phyloP scores from a whole-genome alignment of 2,888 invertebrate species.

The Limenitis camilla region DNA sequence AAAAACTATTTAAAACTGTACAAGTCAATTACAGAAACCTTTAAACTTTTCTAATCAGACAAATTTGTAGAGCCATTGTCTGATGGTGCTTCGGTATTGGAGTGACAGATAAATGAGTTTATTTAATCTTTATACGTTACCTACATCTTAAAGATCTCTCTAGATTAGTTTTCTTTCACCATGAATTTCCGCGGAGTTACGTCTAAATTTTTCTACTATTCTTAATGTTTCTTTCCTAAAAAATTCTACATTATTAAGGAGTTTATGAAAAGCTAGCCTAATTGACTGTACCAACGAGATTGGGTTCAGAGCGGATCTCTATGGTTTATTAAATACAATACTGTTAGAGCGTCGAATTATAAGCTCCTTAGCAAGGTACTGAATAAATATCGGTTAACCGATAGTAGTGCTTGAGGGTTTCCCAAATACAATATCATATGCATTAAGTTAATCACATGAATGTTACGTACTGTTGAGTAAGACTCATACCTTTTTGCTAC shows the following conservation, averaged over 20 bases:
- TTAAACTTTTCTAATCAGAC: too few relatives aligned
- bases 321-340: slow-evolving; percentile 67
- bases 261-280: slow-evolving; percentile 46
- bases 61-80: too few relatives aligned
- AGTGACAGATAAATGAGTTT: too few relatives aligned
- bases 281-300: slow-evolving; percentile 57
- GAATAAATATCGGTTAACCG: slow-evolving; percentile 41
- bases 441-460: not conserved
- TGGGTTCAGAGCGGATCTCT: slow-evolving; percentile 45
- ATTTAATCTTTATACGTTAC: too few relatives aligned
- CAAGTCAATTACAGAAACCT: too few relatives aligned
- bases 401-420: slow-evolving; percentile 21
- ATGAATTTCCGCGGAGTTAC: too few relatives aligned
- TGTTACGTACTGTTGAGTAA: not conserved
- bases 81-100: too few relatives aligned
- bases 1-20: too few relatives aligned
- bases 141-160: too few relatives aligned
- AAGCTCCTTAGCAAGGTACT: slow-evolving; percentile 66
- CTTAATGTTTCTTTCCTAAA: not conserved
- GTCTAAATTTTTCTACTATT: too few relatives aligned
- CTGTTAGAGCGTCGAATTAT: slow-evolving; percentile 57
- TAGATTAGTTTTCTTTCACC: too few relatives aligned
- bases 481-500: too few relatives aligned
- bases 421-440: not conserved
- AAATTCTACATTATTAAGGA: slow-evolving; percentile 29